Percentiles rank a stretch among this genome's conserved stretches.
These are phyloP conservation scores for Poeciliopsis occidentalis DNA, from an alignment of 2,113 vertebrate species.

Conservation along the genomic window DNA sequence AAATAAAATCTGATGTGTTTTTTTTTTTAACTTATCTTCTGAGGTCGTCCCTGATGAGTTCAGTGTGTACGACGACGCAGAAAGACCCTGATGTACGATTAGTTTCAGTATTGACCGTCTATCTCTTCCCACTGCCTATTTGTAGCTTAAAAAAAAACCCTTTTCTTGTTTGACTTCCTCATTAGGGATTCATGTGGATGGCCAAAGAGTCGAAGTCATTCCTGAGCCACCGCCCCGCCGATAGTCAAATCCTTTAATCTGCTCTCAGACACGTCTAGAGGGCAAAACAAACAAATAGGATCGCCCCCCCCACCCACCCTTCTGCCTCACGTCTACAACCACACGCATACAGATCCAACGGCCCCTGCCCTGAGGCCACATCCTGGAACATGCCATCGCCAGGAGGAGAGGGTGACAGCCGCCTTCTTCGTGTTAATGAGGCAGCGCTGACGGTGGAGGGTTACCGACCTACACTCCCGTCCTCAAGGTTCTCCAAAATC, in stretches of 20 bases:
- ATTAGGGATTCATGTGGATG: slow-evolving; percentile 50
- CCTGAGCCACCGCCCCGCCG: slow-evolving; percentile 24
- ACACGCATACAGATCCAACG: slow-evolving; percentile 27
- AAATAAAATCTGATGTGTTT: neutral
- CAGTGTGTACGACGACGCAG: neutral
- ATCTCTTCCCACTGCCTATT: neutral
- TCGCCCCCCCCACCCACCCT: slow-evolving; percentile 20
- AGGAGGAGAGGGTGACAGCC: slow-evolving; percentile 49
- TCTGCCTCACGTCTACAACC: neutral
- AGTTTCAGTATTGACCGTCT: neutral
- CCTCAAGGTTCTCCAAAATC: neutral
- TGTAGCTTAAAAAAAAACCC: slow-evolving; percentile 33
- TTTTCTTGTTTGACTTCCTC: slow-evolving; percentile 48
- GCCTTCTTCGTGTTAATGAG: slow-evolving; percentile 65
- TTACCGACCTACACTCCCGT: slow-evolving; percentile 27
- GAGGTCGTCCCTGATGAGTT: neutral
- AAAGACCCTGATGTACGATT: neutral
- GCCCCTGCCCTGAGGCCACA: neutral
- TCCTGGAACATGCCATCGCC: slow-evolving; percentile 59
- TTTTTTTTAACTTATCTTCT: neutral
- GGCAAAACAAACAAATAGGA: slow-evolving; percentile 78
- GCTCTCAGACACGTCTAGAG: slow-evolving; percentile 76
- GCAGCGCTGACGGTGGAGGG: slow-evolving; percentile 29
- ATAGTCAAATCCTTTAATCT: slow-evolving; percentile 77
- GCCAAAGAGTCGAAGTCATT: slow-evolving; percentile 53